Evolutionary conservation across 37 sponge, comb jelly and placozoan species (phyloP), one percentile per base, ranked within the genome.

Genomic region (Lycopodina hypogea): DNA sequence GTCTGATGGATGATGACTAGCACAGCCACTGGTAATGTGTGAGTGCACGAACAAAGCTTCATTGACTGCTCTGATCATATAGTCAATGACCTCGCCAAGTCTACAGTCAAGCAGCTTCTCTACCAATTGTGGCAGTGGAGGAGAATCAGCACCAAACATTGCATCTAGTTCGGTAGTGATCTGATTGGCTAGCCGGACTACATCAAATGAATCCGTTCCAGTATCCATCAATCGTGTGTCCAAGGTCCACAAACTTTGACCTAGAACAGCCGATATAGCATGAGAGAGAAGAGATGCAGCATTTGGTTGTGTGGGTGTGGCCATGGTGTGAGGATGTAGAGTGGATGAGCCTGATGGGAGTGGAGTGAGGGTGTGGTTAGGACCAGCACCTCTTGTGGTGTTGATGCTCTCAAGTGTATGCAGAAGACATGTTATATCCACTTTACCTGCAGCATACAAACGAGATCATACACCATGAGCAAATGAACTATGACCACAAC

Each of bases 171-270:
- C 45, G 18, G 7, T 38, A 30, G 74, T 68, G 7, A 83, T 14
- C 15, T 53, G 56, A 68, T 71, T 77, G 35, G 74, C 51, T 24
- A 89, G 22, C 48, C 86, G 24, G 17, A 84, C 81, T 3, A 89
- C 37, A 23, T 85, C 90, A 65, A 89, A 89, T 8, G 90, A 89
- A 42, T 74, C 45, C 4, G 48, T 81, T 15, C 90, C 90, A 2
- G 81, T 60, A 3, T 72, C 67, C 17, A 26, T 21, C 11, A 88
- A 56, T 28, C 67, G 53, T 59, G 37, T 34, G 41, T 57, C 40
- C 11, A 17, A 23, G 1, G 82, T 64, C 57, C 77, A 69, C 29
- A 33, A 26, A 9, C n/a, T 22, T 30, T 78, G 56, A 0, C 76
- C 77, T 30, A 35, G 59, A 15, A 33, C 39, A 18, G 61, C 65